Evolutionary conservation across 2,888 invertebrate genomes (phyloP).

Genomic region (Norana najaformis): DNA sequence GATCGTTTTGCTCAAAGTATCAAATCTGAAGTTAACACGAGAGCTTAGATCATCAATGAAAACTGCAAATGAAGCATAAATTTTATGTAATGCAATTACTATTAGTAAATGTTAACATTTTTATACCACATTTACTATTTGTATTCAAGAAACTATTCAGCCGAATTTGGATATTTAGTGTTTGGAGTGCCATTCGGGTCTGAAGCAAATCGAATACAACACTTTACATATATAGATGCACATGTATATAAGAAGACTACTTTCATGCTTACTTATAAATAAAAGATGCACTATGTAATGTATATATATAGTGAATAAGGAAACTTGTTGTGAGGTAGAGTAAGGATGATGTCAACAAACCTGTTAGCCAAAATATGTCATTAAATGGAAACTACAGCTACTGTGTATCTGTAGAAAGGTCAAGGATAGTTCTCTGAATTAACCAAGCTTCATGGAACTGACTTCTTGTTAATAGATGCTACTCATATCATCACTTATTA

Average conservation of each 20-base stretch:
- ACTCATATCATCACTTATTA: too few relatives aligned
- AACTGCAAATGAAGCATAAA: not conserved
- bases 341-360: not conserved
- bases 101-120: too few relatives aligned
- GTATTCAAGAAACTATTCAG: not conserved
- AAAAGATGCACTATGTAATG: not conserved
- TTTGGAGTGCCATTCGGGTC: too few relatives aligned
- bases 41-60: too few relatives aligned
- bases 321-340: not conserved
- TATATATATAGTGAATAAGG: not conserved
- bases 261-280: slow-evolving; percentile 13
- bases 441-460: too few relatives aligned
- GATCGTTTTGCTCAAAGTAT: too few relatives aligned
- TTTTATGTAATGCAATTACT: not conserved
- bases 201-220: too few relatives aligned
- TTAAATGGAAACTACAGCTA: not conserved
- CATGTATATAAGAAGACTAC: not conserved
- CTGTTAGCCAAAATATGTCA: not conserved
- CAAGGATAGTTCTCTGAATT: too few relatives aligned
- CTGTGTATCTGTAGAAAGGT: not conserved
- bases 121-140: too few relatives aligned
- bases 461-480: not conserved
- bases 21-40: too few relatives aligned
- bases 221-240: too few relatives aligned
- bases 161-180: too few relatives aligned